Base-by-base conservation (phyloP, 2,888 invertebrate species). In the Leptinotarsa tumamoca region DNA sequence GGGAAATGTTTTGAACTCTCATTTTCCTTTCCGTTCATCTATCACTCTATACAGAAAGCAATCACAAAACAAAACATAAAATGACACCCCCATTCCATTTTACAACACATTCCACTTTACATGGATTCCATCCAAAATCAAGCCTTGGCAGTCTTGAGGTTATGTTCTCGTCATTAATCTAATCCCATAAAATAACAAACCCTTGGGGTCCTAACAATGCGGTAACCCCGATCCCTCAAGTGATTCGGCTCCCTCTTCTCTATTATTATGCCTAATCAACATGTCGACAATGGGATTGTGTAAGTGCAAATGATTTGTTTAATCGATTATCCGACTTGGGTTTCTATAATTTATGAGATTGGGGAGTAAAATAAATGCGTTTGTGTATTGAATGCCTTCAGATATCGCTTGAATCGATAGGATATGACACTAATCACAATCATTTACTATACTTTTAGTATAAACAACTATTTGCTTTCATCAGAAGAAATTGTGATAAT, bases 211-310 rank as follows among this genome's bases (percentile, higher is more conserved):
- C 58, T 70, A 70, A 70, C 70, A 70, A 70, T 70, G 70, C 70
- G 70, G 70, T 70, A 56, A 50, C 70, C 70, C 67, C 67, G 56
- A 23, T 63, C 70, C 52, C 66, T 49, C 67, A 58, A 69, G 49
- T 49, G 21, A 69, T 69, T 49, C 61, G 21, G 43, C 21, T 61
- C 73, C 73, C 73, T 61, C 52, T 68, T 23, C 21, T 74, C 70
- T 72, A 73, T 74, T 73, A 78, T 76, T 76, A 76, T 72, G 71
- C 74, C 76, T 78, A 76, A 78, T 78, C 78, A 78, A 78, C 73
- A 78, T 79, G 77, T 74, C 72, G 74, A 79, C 77, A 79, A 79
- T 74, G 79, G 75, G 72, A 74, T 79, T 79, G 77, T 77, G 77
- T 75, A 75, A 77, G 80, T 78, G 78, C 75, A 72, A 75, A 80